Evolutionary conservation across 2,113 vertebrate species (phyloP).

Genomic region (Hystrix cristata): DNA sequence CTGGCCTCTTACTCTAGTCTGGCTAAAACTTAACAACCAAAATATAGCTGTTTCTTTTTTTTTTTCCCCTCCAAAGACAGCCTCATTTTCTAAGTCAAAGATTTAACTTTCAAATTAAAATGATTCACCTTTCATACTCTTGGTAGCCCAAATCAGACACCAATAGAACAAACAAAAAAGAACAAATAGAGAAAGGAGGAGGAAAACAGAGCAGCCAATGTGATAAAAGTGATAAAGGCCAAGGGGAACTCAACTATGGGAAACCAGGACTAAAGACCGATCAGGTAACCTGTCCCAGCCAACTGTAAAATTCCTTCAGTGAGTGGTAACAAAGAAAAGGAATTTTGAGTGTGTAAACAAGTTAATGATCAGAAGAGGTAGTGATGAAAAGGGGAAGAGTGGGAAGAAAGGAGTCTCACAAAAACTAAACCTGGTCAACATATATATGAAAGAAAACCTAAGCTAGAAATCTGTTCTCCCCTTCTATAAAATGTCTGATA

Average conservation of each 20-base stretch:
- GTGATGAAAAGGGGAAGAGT: neutral
- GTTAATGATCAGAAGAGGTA: neutral
- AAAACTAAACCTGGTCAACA: neutral
- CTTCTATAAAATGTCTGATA: neutral
- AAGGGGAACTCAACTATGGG: neutral
- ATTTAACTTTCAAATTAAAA: constrained; percentile 41
- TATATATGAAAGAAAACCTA: neutral
- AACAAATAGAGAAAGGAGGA: neutral
- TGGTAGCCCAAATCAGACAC: neutral
- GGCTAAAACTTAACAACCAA: constrained; percentile 36
- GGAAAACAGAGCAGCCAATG: neutral
- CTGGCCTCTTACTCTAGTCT: constrained; percentile 47
- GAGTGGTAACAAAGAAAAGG: neutral
- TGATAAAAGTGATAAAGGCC: neutral
- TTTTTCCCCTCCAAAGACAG: neutral
- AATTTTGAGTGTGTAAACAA: neutral
- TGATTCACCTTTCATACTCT: neutral
- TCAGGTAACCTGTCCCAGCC: neutral
- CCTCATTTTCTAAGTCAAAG: neutral
- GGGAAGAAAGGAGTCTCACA: neutral
- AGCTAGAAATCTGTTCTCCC: neutral
- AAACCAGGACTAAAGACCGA: neutral
- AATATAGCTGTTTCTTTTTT: neutral
- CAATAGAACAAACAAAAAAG: neutral
- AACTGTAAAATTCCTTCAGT: neutral